Evolutionary conservation across 1,140 invertebrate genomes (phyloP), one percentile per base, ranked within the genome.

Genomic region (Phthorimaea operculella): DNA sequence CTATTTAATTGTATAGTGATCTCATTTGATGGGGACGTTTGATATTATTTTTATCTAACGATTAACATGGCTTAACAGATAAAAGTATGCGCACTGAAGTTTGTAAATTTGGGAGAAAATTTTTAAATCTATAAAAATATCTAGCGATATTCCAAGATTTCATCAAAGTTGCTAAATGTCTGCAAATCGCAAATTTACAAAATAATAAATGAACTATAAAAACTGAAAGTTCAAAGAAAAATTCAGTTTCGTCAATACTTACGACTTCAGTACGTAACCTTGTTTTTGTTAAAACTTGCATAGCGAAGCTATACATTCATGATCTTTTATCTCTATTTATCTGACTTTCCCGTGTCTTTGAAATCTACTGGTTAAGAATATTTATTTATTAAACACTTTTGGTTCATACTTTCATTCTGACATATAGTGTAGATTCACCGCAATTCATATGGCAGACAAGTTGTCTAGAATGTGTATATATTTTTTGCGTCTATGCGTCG

Each of bases 11-110:
- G 16, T 2, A 42, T 48, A 48, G 17, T 51, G 57, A 66, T 66
- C 68, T 73, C 68, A 71, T 73, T 17, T 39, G 60, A 66, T 68
- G 66, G 70, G 64, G 49, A 33, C 50, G 36, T 47, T 54, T 53
- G 5, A 33, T 50, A 52, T 53, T 53, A 44, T 49, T 62, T 45
- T 62, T 51, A 55, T 62, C 47, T 55, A 5, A 12, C 4, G 2
- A 16, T 16, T 48, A 3, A 11, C 11, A 14, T 48, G n/a, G 9
- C 16, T 16, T 48, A 3, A 48, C 10, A 48, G n/a, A 48, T 18
- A 48, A 16, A 12, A 11, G 16, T 10, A 2, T 48, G 16, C 9
- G 45, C n/a, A 48, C 45, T 18, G 16, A 14, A 48, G 45, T 3
- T 3, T 15, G 10, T 16, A 4, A 4, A n/a, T n/a, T n/a, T n/a